Conservation (phyloP, 2,888 invertebrate species). For the Dyspetes luteomarginatus region DNA sequence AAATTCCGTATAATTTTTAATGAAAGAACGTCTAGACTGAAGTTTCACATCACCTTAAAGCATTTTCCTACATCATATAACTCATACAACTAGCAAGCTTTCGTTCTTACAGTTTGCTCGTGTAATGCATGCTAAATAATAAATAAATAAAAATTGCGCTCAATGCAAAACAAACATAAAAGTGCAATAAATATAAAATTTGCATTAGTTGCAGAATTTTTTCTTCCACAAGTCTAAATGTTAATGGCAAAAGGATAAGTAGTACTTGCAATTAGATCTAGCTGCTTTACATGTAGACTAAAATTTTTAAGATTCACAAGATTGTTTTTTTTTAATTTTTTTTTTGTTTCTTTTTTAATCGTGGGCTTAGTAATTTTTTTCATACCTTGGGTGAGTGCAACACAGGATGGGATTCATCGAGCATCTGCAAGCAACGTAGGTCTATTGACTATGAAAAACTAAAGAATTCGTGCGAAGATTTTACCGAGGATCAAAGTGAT, state of each 20-base stretch:
- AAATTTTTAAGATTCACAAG: constrained; percentile 3
- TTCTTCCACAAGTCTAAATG: neutral
- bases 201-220: neutral
- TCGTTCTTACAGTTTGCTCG: constrained; percentile 76
- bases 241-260: neutral
- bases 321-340: neutral
- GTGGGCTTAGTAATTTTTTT: constrained; percentile 63
- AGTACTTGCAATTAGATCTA: neutral
- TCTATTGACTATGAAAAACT: constrained; percentile 77
- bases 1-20: no score
- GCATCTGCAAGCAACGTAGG: constrained; percentile 83
- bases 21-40: no score
- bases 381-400: constrained; percentile 83
- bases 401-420: constrained; percentile 82
- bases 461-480: constrained; percentile 30
- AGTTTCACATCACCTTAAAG: no score
- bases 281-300: neutral
- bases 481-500: neutral
- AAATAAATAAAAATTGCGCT: constrained; percentile 24
- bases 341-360: constrained; percentile 12
- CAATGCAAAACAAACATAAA: constrained; percentile 35
- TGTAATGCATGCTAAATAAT: constrained; percentile 62
- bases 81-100: constrained; percentile 25
- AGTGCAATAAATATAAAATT: constrained; percentile 18
- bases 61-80: neutral